These are phyloP conservation scores for Albula glossodonta DNA, from an alignment of 2,113 vertebrate species.

Conservation along the genomic window DNA sequence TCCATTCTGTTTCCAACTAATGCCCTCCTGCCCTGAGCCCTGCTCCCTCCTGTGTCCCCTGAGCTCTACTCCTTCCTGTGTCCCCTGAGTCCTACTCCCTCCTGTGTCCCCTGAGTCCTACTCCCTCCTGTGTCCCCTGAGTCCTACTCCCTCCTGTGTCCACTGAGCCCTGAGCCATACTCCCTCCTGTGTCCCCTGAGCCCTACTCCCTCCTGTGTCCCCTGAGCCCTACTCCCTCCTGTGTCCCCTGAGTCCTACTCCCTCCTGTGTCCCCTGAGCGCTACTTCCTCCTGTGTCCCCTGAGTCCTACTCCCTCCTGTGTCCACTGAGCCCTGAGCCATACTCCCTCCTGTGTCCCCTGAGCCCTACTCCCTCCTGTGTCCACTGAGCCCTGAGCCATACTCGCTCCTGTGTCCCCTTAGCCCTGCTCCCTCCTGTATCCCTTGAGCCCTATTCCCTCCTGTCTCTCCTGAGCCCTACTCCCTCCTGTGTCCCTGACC, in stretches of 20 bases:
- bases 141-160: neutral
- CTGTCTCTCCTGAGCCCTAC: no score
- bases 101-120: neutral
- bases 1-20: neutral
- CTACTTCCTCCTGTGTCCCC: no score
- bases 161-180: neutral
- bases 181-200: neutral
- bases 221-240: no score
- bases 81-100: neutral
- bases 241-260: neutral
- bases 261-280: neutral
- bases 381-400: no score
- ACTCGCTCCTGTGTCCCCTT: neutral
- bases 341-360: slow-evolving; percentile 1
- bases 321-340: neutral
- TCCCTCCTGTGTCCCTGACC: neutral
- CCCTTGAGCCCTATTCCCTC: no score
- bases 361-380: no score
- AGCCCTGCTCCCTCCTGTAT: neutral
- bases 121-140: no score
- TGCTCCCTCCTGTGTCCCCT: no score
- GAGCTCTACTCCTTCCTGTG: no score
- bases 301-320: no score
- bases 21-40: neutral
- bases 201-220: no score